Percentiles rank a stretch among this genome's conserved stretches.
These are phyloP conservation scores for Pogona vitticeps DNA, from an alignment of 2,113 vertebrate genomes.

Conservation along the genomic window DNA sequence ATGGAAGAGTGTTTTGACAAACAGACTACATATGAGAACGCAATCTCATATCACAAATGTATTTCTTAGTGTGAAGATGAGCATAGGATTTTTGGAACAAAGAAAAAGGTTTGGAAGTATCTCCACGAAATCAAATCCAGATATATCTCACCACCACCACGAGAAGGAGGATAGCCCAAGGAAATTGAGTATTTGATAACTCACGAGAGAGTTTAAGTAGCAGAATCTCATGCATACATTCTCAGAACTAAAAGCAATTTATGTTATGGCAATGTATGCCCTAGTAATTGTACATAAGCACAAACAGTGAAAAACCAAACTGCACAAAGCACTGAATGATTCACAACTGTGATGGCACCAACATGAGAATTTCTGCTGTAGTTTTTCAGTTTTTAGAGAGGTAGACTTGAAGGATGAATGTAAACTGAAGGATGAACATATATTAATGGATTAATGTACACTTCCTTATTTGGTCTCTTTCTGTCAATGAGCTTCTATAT, in stretches of 20 bases:
- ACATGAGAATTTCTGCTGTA: background rate
- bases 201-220: background rate
- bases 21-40: too few species aligned
- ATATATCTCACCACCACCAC: too few species aligned
- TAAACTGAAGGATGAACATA: background rate
- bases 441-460: background rate
- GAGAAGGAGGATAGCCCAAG: too few species aligned
- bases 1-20: background rate
- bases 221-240: background rate
- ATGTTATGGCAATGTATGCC: background rate
- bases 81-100: background rate
- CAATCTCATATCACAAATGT: background rate
- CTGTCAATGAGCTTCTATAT: background rate
- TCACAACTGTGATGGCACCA: background rate
- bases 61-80: background rate
- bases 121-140: too few species aligned
- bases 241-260: background rate
- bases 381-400: too few species aligned
- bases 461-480: background rate
- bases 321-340: background rate
- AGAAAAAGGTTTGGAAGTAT: background rate
- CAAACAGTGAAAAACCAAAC: background rate
- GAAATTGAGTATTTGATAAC: too few species aligned
- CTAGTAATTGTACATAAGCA: background rate
- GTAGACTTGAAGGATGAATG: too few species aligned